Percentiles rank a stretch among this genome's conserved stretches.
Conservation (phyloP, 2,113 vertebrate species). For the Alaudala cheleensis region DNA sequence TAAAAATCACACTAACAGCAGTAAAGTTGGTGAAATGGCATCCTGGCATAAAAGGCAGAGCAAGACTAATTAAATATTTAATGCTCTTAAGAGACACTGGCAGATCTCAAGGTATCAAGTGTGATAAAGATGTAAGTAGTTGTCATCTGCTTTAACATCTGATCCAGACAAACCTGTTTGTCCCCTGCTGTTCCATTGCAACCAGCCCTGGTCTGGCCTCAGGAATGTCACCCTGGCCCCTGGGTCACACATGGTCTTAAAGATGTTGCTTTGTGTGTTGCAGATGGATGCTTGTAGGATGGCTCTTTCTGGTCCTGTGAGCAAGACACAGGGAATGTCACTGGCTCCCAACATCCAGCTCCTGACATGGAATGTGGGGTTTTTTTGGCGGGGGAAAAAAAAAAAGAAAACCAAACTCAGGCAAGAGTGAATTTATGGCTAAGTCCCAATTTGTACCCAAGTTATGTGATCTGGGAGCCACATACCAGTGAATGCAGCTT, state of each 20-base stretch:
- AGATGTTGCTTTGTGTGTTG: not conserved
- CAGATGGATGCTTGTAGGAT: not conserved
- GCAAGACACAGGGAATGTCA: not conserved
- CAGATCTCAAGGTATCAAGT: not conserved
- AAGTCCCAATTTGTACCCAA: not conserved
- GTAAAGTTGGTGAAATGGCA: constrained; percentile 3
- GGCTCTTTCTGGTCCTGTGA: not conserved
- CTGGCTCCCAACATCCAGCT: not conserved
- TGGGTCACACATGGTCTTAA: not conserved
- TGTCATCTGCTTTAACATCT: not conserved
- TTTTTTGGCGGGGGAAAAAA: accelerated
- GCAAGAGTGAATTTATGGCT: not conserved
- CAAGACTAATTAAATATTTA: constrained; percentile 52
- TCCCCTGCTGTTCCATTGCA: not conserved
- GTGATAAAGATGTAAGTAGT: constrained; percentile 17
- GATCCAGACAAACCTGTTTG: not conserved
- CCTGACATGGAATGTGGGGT: not conserved
- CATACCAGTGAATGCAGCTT: not conserved
- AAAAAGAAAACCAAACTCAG: not conserved
- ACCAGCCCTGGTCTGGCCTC: not conserved
- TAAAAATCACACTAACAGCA: not conserved
- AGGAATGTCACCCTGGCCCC: not conserved
- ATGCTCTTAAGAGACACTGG: not conserved
- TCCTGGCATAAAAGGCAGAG: constrained; percentile 13
- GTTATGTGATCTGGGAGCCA: not conserved